Evolutionary conservation across 2,797 vertebrate genomes (phyloP), one percentile per base, ranked within the genome.

Genomic region (Nasua narica): DNA sequence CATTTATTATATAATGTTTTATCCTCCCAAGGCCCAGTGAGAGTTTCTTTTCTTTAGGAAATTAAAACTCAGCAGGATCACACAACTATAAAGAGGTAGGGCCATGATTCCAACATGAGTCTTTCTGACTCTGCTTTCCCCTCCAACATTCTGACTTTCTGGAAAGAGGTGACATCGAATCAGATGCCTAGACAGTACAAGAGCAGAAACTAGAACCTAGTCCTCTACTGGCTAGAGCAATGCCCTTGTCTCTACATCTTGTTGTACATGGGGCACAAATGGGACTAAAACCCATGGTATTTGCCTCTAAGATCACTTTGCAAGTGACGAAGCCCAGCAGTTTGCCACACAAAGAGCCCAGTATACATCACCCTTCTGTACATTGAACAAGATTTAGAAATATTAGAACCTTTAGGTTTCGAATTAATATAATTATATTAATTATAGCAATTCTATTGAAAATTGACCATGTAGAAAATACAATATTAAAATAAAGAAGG

Each of bases 1-100:
- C 95, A 97, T 98, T 91, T 92, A 74, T 98, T 97, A 98, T 48
- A 85, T 98, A 98, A 98, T 93, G 43, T 93, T 90, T 96, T 96
- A 96, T 96, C 93, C 97, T 97, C 96, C 60, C 87, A 90, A 94
- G 76, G 89, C 94, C 97, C 65, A 95, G 70, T 40, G 48, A 89
- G 54, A 65, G 62, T 65, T 65, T 65, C 62, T n/a, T n/a, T 65
- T 16, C 62, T n/a, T n/a, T 43, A 88, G 32, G 52, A 86, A 72
- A 86, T 56, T 70, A 84, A 97, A 87, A 0, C 19, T 89, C 29
- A 77, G 23, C 25, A 7, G 50, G 46, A 87, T 87, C 12, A 87
- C 9, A 48, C 4, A 83, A 19, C 32, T 77, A 58, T 10, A 37
- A 78, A 93, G n/a, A 79, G 19, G n/a, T 18, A 0, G 52, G 86